Conservation (phyloP, 2,797 vertebrate species). For the Hypotaenidia okinawae region DNA sequence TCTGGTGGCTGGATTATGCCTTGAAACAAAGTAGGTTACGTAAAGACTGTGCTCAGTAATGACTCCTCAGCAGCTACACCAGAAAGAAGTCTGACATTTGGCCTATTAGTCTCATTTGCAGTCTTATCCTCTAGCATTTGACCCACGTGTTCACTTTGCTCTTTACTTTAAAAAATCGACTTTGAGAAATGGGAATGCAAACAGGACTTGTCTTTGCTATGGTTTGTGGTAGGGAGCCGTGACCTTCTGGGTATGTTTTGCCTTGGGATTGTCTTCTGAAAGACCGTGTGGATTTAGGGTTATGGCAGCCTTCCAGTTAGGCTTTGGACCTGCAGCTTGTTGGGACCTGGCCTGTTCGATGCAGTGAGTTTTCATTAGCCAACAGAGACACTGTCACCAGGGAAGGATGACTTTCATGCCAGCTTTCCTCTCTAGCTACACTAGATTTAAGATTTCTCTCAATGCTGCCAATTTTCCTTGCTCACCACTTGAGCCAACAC, state of each 20-base stretch:
- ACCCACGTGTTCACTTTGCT: slow-evolving; percentile 2
- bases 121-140: not conserved
- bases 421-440: not conserved
- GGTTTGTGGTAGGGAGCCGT: not conserved
- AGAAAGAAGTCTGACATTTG: slow-evolving; percentile 40
- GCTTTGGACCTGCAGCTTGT: not conserved
- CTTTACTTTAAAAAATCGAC: not conserved
- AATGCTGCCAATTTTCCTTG: not conserved
- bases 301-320: not conserved
- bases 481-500: fast-evolving
- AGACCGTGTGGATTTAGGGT: not conserved
- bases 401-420: not conserved
- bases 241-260: not conserved
- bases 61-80: not conserved
- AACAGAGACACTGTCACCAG: not conserved
- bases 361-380: not conserved
- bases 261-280: not conserved
- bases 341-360: not conserved
- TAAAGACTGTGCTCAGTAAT: not conserved
- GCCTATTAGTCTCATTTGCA: slow-evolving; percentile 36
- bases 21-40: not conserved
- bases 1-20: not conserved
- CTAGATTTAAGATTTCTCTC: not conserved
- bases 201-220: not conserved
- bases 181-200: not conserved